A percentile compares a stretch with the other conserved stretches of the same genome.
phyloP scores from a whole-genome alignment of 1,140 invertebrate species.

The Tetragnatha versicolor region DNA sequence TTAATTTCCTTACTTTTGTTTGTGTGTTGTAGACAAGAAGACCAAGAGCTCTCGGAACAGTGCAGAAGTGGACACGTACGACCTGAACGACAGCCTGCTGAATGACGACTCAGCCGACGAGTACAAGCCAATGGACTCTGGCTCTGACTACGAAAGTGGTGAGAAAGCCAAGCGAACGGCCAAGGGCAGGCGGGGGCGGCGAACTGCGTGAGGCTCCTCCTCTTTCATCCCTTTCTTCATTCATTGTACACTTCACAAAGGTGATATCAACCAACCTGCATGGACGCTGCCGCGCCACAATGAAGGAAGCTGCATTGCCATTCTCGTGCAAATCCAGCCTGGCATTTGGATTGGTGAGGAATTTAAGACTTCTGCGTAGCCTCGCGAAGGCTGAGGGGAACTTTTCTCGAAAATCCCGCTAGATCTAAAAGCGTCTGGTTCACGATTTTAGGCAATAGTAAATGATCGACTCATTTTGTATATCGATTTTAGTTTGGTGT shows the following conservation, averaged over 20 bases:
- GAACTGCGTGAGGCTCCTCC: not conserved
- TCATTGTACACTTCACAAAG: not conserved
- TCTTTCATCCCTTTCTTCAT: not conserved
- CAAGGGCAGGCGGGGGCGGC: constrained; percentile 10
- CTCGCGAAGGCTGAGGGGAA: no score
- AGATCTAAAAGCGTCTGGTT: no score
- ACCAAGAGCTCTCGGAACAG: constrained; percentile 36
- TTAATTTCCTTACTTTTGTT: no score
- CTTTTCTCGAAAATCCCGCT: no score
- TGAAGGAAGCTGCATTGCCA: not conserved
- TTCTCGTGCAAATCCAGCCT: constrained; percentile 4
- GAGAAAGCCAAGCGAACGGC: constrained; percentile 30
- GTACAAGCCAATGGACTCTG: constrained; percentile 50
- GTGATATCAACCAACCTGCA: not conserved
- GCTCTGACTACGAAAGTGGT: constrained; percentile 44
- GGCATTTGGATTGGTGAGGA: not conserved
- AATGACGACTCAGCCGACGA: constrained; percentile 47
- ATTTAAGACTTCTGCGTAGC: no score
- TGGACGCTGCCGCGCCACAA: constrained; percentile 5
- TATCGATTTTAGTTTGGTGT: no score
- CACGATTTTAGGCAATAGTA: no score
- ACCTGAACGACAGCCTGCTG: constrained; percentile 35
- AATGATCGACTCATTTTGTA: no score
- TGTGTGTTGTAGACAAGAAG: constrained; percentile 33
- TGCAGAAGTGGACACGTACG: constrained; percentile 36